Percentiles rank a stretch among this genome's conserved stretches.
These are phyloP conservation scores for Stenotaenia linearis DNA, from an alignment of 2,888 invertebrate genomes.

Conservation along the genomic window DNA sequence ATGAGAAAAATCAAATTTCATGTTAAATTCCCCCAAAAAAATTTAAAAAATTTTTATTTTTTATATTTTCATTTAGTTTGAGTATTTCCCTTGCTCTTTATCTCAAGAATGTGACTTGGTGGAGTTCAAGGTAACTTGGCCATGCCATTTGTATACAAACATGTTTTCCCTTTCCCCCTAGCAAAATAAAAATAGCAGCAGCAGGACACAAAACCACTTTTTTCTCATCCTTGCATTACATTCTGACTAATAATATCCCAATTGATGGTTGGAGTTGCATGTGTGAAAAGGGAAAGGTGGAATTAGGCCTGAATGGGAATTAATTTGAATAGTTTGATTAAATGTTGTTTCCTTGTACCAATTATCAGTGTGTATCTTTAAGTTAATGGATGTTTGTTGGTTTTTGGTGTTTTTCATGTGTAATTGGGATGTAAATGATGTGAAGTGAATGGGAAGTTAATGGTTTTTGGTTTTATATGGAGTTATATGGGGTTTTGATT, in stretches of 20 bases:
- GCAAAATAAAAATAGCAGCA: conserved; percentile 23
- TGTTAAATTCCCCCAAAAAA: too few species aligned
- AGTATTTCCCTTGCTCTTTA: neutral
- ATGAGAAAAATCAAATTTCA: too few species aligned
- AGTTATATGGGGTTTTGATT: too few species aligned
- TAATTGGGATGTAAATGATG: neutral
- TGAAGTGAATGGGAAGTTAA: neutral
- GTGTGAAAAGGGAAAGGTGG: neutral
- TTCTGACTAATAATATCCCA: conserved; percentile 23
- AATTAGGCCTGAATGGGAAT: neutral
- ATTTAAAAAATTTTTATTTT: neutral
- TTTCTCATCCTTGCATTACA: conserved; percentile 2
- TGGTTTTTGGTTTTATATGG: too few species aligned
- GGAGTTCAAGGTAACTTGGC: conserved; percentile 26
- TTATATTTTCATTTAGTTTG: neutral
- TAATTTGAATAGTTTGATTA: neutral
- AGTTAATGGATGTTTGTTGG: neutral
- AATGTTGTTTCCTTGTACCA: neutral
- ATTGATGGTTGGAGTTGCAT: too few species aligned
- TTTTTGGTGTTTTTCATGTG: neutral
- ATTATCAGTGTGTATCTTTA: neutral
- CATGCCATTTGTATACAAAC: conserved; percentile 17
- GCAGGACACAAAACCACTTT: conserved; percentile 24
- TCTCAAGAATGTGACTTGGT: conserved; percentile 20
- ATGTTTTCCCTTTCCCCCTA: conserved; percentile 21